Evolutionary conservation across 1,140 invertebrate species (phyloP), one percentile per base, ranked within the genome.

Genomic region (Drosophila pseudoananassae): DNA sequence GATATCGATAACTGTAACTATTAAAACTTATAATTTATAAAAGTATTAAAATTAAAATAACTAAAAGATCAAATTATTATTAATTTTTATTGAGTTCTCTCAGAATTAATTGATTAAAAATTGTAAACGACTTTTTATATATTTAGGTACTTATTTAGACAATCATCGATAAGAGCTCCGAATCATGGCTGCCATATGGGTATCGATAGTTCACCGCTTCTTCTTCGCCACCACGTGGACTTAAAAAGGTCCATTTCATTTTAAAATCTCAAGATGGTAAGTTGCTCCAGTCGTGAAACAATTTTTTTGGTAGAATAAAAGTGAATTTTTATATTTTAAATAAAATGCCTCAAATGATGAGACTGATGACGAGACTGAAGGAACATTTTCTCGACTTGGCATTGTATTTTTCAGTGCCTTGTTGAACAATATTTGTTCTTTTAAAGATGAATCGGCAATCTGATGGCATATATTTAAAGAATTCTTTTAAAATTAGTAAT

Each of bases 341-440:
- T 6, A 49, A 66, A 40, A 40, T 53, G 78, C 74, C 70, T 64
- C 83, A 87, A 70, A 49, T 85, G 82, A 85, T 78, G 82, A 85
- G 45, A 85, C 78, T 82, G 82, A 85, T 85, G 82, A 85, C 82
- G 82, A 85, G 82, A 85, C 82, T 87, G 82, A 85, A 81, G 56
- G 69, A 29, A 82, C 78, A 68, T 66, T 75, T 70, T 60, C 68
- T 82, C 64, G 58, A 47, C 54, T 54, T 49, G 45, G 29, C 55
- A 50, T 59, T 85, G 83, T 85, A 85, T 85, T 9, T 71, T 85
- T 85, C 83, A 82, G 64, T 71, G 57, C 49, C 64, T 64, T 54
- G 57, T 78, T 68, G 75, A 65, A 84, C 29, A 38, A 68, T 51
- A 88, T 81, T 75, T 85, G 82, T 88, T 82, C 74, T 70, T 78